Conservation (phyloP, 2,113 vertebrate genomes). For the Pelodiscus sinensis region DNA sequence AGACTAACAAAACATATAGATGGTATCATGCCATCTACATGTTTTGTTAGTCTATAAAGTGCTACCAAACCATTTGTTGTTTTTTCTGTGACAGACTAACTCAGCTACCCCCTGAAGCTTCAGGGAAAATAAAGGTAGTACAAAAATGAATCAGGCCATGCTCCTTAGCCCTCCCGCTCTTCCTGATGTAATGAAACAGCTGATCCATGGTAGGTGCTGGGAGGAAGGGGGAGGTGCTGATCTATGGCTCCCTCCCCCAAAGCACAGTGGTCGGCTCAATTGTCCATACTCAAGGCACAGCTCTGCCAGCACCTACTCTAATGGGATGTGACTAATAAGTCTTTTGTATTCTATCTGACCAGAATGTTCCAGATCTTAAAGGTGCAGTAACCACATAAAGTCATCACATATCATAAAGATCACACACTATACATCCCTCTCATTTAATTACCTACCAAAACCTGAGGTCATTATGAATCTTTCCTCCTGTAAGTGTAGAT, state of each 20-base stretch:
- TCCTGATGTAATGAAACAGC: too few species aligned
- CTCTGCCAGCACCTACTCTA: neutral
- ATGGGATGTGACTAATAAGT: neutral
- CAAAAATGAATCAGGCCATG: neutral
- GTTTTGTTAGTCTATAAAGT: too few species aligned
- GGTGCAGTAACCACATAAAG: neutral
- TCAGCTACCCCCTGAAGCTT: too few species aligned
- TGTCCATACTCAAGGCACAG: neutral
- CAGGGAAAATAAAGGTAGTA: neutral
- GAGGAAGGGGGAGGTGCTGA: too few species aligned
- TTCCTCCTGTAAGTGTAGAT: neutral
- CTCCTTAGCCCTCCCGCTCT: too few species aligned
- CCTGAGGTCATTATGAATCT: neutral
- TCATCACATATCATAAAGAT: neutral
- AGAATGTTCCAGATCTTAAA: neutral
- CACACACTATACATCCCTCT: neutral
- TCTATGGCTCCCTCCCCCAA: too few species aligned
- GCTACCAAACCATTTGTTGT: too few species aligned
- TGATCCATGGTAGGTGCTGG: too few species aligned
- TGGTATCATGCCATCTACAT: too few species aligned
- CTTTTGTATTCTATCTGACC: neutral
- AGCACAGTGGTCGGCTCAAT: too few species aligned
- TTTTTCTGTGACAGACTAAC: too few species aligned
- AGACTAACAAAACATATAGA: too few species aligned
- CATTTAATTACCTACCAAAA: neutral